These are phyloP conservation scores for Lysiphlebus fabarum DNA, from an alignment of 1,140 invertebrate species.

Conservation along the genomic window DNA sequence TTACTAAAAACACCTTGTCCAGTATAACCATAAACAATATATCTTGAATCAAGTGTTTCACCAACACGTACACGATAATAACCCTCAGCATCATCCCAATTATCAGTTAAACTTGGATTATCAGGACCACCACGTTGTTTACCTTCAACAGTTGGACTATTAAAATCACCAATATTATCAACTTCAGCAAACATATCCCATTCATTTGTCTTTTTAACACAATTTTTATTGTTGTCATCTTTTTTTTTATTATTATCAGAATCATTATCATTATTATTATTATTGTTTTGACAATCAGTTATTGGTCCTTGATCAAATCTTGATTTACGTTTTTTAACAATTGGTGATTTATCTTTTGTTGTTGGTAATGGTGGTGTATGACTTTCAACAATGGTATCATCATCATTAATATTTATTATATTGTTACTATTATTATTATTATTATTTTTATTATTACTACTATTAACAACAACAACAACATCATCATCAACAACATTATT, in stretches of 20 bases:
- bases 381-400: slow-evolving; percentile 45
- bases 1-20: slow-evolving; percentile 99
- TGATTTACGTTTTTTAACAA: slow-evolving; percentile 44
- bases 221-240: slow-evolving; percentile 38
- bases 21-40: slow-evolving; percentile 95
- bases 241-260: neutral
- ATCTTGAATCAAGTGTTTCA: slow-evolving; percentile 89
- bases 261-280: slow-evolving; percentile 21
- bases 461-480: slow-evolving; percentile 38
- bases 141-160: slow-evolving; percentile 70
- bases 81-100: slow-evolving; percentile 99
- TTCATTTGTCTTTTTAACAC: slow-evolving; percentile 58
- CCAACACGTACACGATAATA: slow-evolving; percentile 94
- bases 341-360: slow-evolving; percentile 39
- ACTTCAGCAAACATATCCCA: slow-evolving; percentile 89
- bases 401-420: slow-evolving; percentile 30
- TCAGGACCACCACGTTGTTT: slow-evolving; percentile 68
- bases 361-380: slow-evolving; percentile 51
- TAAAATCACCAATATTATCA: slow-evolving; percentile 81
- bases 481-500: too few species aligned
- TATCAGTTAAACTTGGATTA: slow-evolving; percentile 92
- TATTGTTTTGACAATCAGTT: slow-evolving; percentile 7
- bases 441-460: too few species aligned
- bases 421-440: too few species aligned
- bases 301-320: slow-evolving; percentile 43